phyloP scores from a whole-genome alignment of 2,888 invertebrate species.

The Drosophila nr. perissopoda region DNA sequence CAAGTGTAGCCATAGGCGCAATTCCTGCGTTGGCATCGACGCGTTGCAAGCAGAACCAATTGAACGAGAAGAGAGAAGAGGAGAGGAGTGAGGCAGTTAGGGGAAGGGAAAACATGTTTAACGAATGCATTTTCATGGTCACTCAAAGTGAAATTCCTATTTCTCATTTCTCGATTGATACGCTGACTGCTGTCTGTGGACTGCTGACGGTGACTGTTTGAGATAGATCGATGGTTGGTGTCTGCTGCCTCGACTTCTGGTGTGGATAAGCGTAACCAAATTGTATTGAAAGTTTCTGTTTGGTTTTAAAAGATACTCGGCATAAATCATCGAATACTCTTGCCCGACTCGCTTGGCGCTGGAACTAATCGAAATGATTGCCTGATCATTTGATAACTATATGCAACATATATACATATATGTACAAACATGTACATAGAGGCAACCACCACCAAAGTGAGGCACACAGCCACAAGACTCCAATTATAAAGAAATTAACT shows the following conservation, averaged over 20 bases:
- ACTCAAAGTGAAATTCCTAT: conserved; percentile 71
- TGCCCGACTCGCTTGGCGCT: conserved; percentile 27
- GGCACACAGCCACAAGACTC: conserved; percentile 11
- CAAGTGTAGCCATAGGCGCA: conserved; percentile 40
- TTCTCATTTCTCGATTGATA: conserved; percentile 43
- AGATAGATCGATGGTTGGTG: conserved; percentile 61
- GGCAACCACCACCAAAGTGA: conserved; percentile 17
- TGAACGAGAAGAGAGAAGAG: conserved; percentile 38
- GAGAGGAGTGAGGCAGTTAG: neutral
- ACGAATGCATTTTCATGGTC: conserved; percentile 81
- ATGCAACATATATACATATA: conserved; percentile 2
- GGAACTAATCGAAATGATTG: conserved; percentile 56
- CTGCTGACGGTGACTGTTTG: conserved; percentile 1
- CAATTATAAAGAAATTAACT: conserved; percentile 82
- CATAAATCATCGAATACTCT: conserved; percentile 29
- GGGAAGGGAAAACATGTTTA: conserved; percentile 51
- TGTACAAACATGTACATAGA: neutral
- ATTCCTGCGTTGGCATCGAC: conserved; percentile 69
- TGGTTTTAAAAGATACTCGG: neutral
- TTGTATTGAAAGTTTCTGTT: conserved; percentile 55
- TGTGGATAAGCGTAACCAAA: conserved; percentile 72
- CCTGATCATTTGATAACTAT: conserved; percentile 51
- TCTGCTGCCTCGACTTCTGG: conserved; percentile 23
- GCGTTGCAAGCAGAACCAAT: conserved; percentile 74
- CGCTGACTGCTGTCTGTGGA: conserved; percentile 18